Evolutionary conservation across 1,140 invertebrate species (phyloP), one percentile per base, ranked within the genome.

Genomic region (Megalonaias nervosa): DNA sequence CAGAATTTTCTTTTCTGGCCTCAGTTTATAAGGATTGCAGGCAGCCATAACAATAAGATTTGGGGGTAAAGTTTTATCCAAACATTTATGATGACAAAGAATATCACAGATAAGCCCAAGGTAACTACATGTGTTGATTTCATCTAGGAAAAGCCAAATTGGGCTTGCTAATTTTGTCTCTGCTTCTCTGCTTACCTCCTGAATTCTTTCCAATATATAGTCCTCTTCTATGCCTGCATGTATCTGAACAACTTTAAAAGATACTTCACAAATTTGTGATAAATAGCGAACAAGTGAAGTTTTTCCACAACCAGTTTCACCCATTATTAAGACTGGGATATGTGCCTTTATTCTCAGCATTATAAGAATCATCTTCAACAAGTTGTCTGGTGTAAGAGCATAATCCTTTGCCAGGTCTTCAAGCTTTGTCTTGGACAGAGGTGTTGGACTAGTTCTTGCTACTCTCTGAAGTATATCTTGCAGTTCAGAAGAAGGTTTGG

Each of bases 301-400:
- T 76, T 88, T 88, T 21, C 87, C 87, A 80, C 87, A 88, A 17
- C 87, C 87, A 61, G 87, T 88, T 74, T 88, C 87, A 2, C 87
- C 87, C 86, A 88, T 88, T 17, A 88, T 71, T 15, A 88, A 65
- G 13, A 88, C 86, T 55, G 87, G 87, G 31, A 88, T 83, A 66
- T 75, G n/a, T 16, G 75, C 66, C 26, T 73, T 67, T 17, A 82
- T 78, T 67, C 84, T 26, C 15, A 85, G 17, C 65, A 80, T 71
- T 26, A 85, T 84, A 15, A 83, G 67, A 61, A 82, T 69, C 84
- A 85, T 84, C 74, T 85, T 85, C 48, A 85, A 71, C 56, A 82
- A 71, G 64, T 85, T 85, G 55, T 85, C 84, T 23, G 82, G 79
- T 21, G 82, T 82, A 5, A 85, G 69, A 9, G 79, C 82, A 77